These are phyloP conservation scores for Phortica magna DNA, from an alignment of 2,888 invertebrate species.

Conservation along the genomic window DNA sequence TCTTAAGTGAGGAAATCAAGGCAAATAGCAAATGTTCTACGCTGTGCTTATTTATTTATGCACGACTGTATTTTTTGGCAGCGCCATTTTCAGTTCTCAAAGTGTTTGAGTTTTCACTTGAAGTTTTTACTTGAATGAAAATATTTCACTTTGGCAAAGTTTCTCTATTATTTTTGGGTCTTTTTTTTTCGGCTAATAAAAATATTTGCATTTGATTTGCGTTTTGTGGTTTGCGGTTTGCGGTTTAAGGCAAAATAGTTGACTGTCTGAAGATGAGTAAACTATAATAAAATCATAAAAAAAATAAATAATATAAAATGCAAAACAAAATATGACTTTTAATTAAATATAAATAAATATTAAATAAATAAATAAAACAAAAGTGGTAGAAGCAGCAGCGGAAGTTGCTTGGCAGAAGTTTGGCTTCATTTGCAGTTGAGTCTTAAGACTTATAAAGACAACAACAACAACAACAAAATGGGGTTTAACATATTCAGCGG, in stretches of 20 bases:
- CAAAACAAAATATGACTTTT: neutral
- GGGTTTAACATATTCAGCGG: neutral
- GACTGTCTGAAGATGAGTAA: no score
- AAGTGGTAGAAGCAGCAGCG: no score
- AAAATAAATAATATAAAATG: neutral
- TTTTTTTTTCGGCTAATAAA: neutral
- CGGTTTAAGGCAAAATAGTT: no score
- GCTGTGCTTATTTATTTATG: neutral
- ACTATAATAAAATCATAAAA: no score
- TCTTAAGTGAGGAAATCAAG: conserved; percentile 10
- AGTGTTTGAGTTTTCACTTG: neutral
- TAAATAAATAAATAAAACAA: no score
- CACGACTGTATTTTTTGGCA: neutral
- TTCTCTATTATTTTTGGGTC: no score
- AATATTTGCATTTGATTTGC: neutral
- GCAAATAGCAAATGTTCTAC: neutral
- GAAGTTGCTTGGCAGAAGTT: no score
- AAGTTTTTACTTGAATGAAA: neutral
- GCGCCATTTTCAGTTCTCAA: neutral
- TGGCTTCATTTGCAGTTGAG: no score
- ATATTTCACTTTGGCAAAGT: neutral
- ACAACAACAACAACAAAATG: neutral
- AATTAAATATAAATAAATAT: no score
- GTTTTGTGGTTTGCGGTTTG: neutral
- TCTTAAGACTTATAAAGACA: neutral